Conservation (phyloP, 2,888 invertebrate species). For the Lepidocyrtoides sp. region DNA sequence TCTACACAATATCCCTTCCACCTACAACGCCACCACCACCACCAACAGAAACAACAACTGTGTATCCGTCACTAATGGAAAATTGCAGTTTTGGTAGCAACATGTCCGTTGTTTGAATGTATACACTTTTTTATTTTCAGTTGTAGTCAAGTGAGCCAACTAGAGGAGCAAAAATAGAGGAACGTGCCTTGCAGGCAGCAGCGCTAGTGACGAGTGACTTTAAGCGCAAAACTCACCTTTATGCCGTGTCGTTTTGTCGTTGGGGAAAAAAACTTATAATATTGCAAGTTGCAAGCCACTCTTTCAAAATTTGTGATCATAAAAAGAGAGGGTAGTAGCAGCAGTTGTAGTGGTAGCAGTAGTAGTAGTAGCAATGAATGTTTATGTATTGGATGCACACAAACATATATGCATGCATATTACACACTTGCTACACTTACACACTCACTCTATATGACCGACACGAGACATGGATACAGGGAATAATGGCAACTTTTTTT, state of each 20-base stretch:
- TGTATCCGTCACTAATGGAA: constrained; percentile 68
- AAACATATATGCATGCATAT: constrained; percentile 24
- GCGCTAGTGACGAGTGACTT: constrained; percentile 10
- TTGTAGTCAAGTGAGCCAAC: constrained; percentile 16
- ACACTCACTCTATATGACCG: too few relatives aligned
- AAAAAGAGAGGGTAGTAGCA: not conserved
- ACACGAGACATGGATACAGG: not conserved
- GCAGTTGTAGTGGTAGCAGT: not conserved
- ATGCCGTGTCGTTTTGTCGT: constrained; percentile 7
- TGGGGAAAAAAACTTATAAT: not conserved
- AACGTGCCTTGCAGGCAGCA: constrained; percentile 61
- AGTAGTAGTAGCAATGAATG: not conserved
- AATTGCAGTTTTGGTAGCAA: constrained; percentile 57
- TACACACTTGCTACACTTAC: too few relatives aligned
- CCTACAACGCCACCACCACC: not conserved
- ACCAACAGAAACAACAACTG: constrained; percentile 47
- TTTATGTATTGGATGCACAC: constrained; percentile 35
- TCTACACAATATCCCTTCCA: not conserved
- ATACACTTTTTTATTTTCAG: constrained; percentile 16
- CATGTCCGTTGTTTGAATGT: constrained; percentile 38
- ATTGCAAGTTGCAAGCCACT: constrained; percentile 1
- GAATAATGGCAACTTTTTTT: not conserved
- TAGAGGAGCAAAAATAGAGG: constrained; percentile 15
- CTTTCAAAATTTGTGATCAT: constrained; percentile 1
- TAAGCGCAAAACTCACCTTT: constrained; percentile 55